Evolutionary conservation across 2,888 invertebrate genomes (phyloP).

Genomic region (Catocala fraxini): DNA sequence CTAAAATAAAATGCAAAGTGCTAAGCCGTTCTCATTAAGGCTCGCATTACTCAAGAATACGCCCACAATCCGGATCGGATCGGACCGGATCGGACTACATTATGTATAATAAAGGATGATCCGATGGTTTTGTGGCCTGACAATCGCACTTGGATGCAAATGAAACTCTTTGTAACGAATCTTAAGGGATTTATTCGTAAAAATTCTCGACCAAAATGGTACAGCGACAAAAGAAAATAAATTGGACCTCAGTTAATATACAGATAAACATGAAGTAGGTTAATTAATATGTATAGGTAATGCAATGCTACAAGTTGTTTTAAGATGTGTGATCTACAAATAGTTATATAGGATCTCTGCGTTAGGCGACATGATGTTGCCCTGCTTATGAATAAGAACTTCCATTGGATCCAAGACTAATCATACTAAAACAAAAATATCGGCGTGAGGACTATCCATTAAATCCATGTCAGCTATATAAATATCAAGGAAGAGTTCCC

Average conservation of each 20-base stretch:
- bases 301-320: not conserved
- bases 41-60: constrained; percentile 18
- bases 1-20: constrained; percentile 7
- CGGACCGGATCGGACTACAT: constrained; percentile 23
- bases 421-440: too few relatives aligned
- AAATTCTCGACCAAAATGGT: constrained; percentile 71
- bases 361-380: too few relatives aligned
- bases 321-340: too few relatives aligned
- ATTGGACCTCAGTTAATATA: constrained; percentile 62
- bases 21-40: constrained; percentile 20
- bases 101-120: constrained; percentile 32
- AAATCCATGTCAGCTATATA: too few relatives aligned
- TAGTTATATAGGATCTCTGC: too few relatives aligned
- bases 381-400: too few relatives aligned
- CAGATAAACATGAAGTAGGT: constrained; percentile 44
- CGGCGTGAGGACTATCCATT: too few relatives aligned
- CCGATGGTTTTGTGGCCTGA: constrained; percentile 52
- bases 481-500: too few relatives aligned
- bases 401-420: too few relatives aligned
- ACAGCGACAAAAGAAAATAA: constrained; percentile 73
- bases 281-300: too few relatives aligned
- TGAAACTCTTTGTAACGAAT: constrained; percentile 84
- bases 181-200: constrained; percentile 83
- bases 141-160: constrained; percentile 74
- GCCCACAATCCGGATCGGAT: constrained; percentile 19